Conservation (phyloP, 2,797 vertebrate species). For the Novumbra hubbsi region DNA sequence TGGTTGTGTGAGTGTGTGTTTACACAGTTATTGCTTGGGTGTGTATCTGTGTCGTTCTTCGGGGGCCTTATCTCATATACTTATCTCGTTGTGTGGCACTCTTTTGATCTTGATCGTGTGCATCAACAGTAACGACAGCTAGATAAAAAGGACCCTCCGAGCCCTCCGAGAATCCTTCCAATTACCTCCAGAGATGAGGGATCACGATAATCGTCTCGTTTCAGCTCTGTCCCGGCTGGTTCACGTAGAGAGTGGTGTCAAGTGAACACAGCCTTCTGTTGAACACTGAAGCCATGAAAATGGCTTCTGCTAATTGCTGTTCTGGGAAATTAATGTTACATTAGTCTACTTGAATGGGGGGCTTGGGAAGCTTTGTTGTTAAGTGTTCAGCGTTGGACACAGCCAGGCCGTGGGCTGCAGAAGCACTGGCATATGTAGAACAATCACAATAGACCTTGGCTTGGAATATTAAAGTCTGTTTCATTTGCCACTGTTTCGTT, state of each 20-base stretch:
- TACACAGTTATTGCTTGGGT: neutral
- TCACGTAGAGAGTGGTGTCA: conserved; percentile 6
- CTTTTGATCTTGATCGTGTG: neutral
- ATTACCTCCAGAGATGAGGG: conserved; percentile 5
- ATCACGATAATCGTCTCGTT: conserved; percentile 19
- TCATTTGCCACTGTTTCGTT: neutral
- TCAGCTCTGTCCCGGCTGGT: conserved; percentile 3
- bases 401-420: neutral
- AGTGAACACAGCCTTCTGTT: conserved; percentile 1
- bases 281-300: conserved; percentile 14
- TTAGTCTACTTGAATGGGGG: conserved; percentile 14
- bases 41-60: neutral
- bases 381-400: neutral
- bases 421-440: neutral
- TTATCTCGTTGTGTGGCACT: neutral
- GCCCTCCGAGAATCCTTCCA: neutral
- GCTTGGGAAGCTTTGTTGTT: neutral
- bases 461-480: neutral
- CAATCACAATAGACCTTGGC: neutral
- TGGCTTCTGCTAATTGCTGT: conserved; percentile 23
- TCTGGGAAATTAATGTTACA: conserved; percentile 15
- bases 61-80: neutral
- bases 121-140: neutral
- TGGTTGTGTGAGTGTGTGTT: neutral
- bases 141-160: neutral